Percentiles rank a stretch among this genome's conserved stretches.
phyloP scores from a whole-genome alignment of 2,888 invertebrate species.

The Epinotia demarniana region DNA sequence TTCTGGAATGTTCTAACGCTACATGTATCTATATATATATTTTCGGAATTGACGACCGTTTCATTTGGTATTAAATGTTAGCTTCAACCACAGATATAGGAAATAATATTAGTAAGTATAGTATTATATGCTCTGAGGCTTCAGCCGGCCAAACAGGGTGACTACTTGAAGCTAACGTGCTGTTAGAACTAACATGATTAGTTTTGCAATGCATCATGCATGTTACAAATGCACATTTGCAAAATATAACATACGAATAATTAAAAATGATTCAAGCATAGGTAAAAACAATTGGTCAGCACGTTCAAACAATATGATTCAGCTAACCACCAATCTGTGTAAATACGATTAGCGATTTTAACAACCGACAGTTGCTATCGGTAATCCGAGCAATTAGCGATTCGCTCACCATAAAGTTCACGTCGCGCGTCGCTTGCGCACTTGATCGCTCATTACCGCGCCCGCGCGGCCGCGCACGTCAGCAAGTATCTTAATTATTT shows the following conservation, averaged over 20 bases:
- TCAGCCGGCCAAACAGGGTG: not conserved
- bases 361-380: conserved; percentile 15
- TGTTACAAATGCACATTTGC: not conserved
- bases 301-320: not conserved
- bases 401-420: conserved; percentile 28
- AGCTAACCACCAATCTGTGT: conserved; percentile 1
- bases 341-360: conserved; percentile 14
- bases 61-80: not conserved
- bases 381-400: conserved; percentile 31
- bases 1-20: no score
- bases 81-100: no score
- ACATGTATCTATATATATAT: no score
- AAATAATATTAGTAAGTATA: no score
- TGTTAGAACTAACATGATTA: not conserved
- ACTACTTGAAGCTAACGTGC: no score
- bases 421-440: conserved; percentile 43
- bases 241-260: not conserved
- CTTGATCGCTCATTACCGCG: conserved; percentile 32
- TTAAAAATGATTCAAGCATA: not conserved
- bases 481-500: conserved; percentile 39
- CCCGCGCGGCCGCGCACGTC: conserved; percentile 25
- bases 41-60: no score
- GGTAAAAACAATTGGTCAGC: not conserved
- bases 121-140: no score
- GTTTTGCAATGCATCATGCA: not conserved